phyloP scores from a whole-genome alignment of 1,140 invertebrate genomes.

The Littorina saxatilis region DNA sequence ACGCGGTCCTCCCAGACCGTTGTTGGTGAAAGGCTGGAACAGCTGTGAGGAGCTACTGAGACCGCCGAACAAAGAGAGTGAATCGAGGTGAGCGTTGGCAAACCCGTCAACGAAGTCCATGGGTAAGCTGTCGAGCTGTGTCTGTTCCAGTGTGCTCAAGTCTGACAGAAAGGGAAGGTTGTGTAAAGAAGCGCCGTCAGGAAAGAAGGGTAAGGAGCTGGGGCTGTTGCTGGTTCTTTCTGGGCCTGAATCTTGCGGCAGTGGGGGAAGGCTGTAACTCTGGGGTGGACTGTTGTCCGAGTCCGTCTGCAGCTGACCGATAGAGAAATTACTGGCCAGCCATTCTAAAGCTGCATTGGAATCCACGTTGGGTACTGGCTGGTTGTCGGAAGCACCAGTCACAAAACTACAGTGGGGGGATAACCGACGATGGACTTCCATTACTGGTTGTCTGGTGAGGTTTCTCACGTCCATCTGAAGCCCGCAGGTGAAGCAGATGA shows the following conservation, averaged over 20 bases:
- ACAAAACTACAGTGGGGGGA: constrained; percentile 32
- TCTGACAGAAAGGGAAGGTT: neutral
- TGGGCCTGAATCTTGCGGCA: neutral
- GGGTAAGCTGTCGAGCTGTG: neutral
- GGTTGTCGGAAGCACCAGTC: constrained; percentile 16
- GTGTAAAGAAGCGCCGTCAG: neutral
- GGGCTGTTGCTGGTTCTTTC: neutral
- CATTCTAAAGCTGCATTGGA: neutral
- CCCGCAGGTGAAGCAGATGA: constrained; percentile 16
- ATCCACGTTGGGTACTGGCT: constrained; percentile 1
- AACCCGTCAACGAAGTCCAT: constrained; percentile 3
- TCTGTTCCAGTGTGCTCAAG: neutral
- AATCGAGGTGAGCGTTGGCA: neutral
- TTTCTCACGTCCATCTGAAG: constrained; percentile 26
- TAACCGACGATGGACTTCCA: constrained; percentile 13
- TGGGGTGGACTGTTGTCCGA: neutral
- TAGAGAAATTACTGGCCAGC: neutral
- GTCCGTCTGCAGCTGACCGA: neutral
- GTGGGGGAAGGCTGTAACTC: neutral
- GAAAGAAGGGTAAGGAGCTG: neutral
- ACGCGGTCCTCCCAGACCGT: neutral
- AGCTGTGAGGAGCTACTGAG: neutral
- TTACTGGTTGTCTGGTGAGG: neutral
- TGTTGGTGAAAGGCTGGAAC: neutral
- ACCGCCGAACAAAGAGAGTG: neutral